Evolutionary conservation across 23 tunicate genomes (phyloP), one percentile per base, ranked within the genome.

Genomic region (Oikopleura dioica): DNA sequence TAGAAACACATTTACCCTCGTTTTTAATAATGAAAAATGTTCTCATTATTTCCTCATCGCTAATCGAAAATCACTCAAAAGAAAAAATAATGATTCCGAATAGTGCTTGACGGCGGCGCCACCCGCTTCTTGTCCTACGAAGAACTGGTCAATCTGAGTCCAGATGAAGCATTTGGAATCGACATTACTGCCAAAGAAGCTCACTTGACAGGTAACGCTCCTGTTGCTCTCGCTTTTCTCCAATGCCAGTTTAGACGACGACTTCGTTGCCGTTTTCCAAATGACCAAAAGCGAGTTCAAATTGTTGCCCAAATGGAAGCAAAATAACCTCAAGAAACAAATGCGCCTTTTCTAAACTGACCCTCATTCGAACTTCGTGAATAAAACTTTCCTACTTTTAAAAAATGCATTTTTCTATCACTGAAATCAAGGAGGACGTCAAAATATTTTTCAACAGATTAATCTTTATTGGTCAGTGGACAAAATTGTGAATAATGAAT

Each of bases 211-310:
- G 55, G 55, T 44, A 9, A 9, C 16, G 9, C 55, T 44, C 21
- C 21, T 9, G 9, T 9, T 44, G 9, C 21, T 44, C 9, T 9
- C 9, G 16, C 55, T 44, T 44, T 44, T 44, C 55, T 9, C 9
- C 9, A 44, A 44, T 9, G 9, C 55, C 9, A 9, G 55, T 44
- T 44, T 44, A 37, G 94, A 91, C 38, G 51, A 59, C 4, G 89
- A 91, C n/a, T 91, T 91, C 82, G 69, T 84, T 37, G 59, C 76
- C 31, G 80, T 85, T 0, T 91, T 91, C 38, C 83, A 77, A 68
- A 91, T 91, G 97, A 76, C 77, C 51, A 79, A 79, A 58, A 55
- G 36, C 16, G 97, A 85, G 29, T 91, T 91, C 75, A 36, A 35
- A 1, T 9, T 68, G 36, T 77, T 83, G 37, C 97, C 97, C 4